Evolutionary conservation across 1,140 invertebrate species (phyloP).

Genomic region (Maconellicoccus hirsutus): DNA sequence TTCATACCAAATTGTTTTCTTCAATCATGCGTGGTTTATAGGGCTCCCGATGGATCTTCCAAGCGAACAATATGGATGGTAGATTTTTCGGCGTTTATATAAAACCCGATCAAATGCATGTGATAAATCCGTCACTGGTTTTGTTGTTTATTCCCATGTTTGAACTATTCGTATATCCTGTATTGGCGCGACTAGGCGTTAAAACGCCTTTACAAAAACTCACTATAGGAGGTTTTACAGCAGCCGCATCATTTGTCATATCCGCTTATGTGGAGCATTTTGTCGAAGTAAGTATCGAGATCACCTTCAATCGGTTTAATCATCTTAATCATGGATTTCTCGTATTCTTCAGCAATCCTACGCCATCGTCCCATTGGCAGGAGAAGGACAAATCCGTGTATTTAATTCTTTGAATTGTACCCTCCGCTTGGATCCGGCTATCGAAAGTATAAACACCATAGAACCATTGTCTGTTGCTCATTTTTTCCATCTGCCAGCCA

Average conservation of each 20-base stretch:
- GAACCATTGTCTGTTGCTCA: background rate
- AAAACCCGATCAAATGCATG: conserved; percentile 72
- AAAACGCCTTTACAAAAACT: conserved; percentile 47
- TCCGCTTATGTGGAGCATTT: conserved; percentile 48
- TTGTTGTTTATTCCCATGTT: conserved; percentile 67
- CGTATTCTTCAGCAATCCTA: conserved; percentile 2
- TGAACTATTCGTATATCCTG: conserved; percentile 45
- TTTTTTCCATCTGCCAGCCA: background rate
- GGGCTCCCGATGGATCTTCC: conserved; percentile 90
- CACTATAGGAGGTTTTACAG: conserved; percentile 50
- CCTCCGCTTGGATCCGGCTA: background rate
- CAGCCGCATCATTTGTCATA: conserved; percentile 51
- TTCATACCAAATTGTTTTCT: background rate
- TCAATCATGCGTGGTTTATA: too few species aligned
- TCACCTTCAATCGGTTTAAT: too few species aligned
- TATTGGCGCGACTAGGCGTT: conserved; percentile 30
- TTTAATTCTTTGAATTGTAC: background rate
- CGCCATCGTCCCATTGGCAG: background rate
- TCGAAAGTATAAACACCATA: background rate
- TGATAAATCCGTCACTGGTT: conserved; percentile 66
- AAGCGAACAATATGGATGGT: conserved; percentile 83
- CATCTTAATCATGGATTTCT: background rate
- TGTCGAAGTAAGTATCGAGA: background rate
- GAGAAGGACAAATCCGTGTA: background rate
- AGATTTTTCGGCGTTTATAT: conserved; percentile 48